A percentile compares a stretch with the other conserved stretches of the same genome.
Evolutionary conservation across 2,113 vertebrate genomes (phyloP).

Genomic region (Riparia riparia): DNA sequence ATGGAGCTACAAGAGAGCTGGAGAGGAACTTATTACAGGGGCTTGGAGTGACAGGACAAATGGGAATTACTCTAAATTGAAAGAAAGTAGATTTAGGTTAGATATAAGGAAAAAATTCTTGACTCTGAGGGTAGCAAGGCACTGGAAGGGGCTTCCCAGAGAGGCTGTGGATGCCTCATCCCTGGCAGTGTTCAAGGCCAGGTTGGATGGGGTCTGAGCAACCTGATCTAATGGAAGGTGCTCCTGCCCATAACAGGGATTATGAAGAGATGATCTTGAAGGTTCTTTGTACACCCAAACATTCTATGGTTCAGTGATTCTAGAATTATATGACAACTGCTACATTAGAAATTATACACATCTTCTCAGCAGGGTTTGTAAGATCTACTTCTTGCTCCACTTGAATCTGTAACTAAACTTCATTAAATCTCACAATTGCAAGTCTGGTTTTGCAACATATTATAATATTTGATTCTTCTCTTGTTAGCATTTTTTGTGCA

Average conservation of each 20-base stretch:
- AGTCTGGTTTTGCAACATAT: not conserved
- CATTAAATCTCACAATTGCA: not conserved
- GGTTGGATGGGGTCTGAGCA: not conserved
- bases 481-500: not conserved
- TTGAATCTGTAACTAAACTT: not conserved
- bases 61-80: not conserved
- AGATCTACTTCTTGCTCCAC: not conserved
- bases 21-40: not conserved
- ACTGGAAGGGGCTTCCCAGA: not conserved
- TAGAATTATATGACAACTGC: not conserved
- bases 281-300: not conserved
- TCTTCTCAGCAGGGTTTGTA: not conserved
- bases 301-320: not conserved
- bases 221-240: not conserved
- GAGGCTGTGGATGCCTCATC: no score
- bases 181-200: not conserved
- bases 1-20: rapidly evolving
- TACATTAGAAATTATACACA: not conserved
- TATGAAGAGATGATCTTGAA: not conserved
- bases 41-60: not conserved
- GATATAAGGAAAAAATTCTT: not conserved
- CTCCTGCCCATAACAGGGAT: no score
- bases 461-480: not conserved
- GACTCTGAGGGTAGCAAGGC: not conserved
- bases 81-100: not conserved